A percentile compares a stretch with the other conserved stretches of the same genome.
phyloP scores from a whole-genome alignment of 2,113 vertebrate genomes.

The Colius striatus region DNA sequence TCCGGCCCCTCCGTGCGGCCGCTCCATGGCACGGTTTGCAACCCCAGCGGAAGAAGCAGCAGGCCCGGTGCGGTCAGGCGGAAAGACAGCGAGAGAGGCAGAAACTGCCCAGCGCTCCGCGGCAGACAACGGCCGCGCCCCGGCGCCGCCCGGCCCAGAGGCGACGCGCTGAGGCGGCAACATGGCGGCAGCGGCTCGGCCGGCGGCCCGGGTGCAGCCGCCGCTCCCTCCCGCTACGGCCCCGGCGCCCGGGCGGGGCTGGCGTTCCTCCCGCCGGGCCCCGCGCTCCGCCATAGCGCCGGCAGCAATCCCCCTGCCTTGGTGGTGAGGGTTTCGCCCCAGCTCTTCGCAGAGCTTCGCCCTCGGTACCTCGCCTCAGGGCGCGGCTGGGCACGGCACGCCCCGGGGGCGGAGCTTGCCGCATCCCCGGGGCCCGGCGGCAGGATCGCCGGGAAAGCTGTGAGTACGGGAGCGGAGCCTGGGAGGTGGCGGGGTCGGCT shows the following conservation, averaged over 20 bases:
- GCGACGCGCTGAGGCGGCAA: neutral
- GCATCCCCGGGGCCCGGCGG: neutral
- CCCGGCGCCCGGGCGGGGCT: neutral
- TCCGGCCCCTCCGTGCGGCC: rapidly evolving
- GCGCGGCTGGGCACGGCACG: neutral
- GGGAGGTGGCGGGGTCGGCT: rapidly evolving
- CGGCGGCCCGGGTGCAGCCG: neutral
- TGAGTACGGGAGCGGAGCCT: neutral
- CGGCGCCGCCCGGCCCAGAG: rapidly evolving
- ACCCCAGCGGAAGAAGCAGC: rapidly evolving
- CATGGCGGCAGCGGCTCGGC: neutral
- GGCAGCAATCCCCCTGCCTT: neutral
- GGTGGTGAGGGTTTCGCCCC: rapidly evolving
- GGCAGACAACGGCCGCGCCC: rapidly evolving
- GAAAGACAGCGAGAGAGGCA: neutral
- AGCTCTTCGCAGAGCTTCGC: neutral
- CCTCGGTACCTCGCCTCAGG: neutral
- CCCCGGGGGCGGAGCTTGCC: neutral
- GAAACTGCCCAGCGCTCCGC: rapidly evolving
- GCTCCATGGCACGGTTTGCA: rapidly evolving
- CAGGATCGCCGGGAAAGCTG: neutral
- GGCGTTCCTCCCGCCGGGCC: neutral
- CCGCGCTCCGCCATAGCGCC: neutral
- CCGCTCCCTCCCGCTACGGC: neutral
- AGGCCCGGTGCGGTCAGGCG: neutral